Percentiles rank a stretch among this genome's conserved stretches.
phyloP scores from a whole-genome alignment of 2,113 vertebrate species.

The Vidua macroura region DNA sequence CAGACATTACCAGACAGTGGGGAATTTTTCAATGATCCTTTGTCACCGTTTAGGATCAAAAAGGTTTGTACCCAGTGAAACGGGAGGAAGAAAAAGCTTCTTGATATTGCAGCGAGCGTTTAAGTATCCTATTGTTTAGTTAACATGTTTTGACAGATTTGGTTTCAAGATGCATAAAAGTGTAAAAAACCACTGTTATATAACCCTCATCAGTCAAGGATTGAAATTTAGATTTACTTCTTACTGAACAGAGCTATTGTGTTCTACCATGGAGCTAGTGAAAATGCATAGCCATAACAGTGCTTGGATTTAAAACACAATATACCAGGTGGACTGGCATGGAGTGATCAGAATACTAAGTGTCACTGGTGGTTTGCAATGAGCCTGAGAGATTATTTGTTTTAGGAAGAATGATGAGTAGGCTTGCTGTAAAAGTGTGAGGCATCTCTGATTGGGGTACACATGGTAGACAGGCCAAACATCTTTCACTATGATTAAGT shows the following conservation, averaged over 20 bases:
- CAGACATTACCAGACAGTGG: neutral
- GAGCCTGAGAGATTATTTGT: constrained; percentile 21
- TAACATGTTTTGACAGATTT: constrained; percentile 35
- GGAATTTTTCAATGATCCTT: constrained; percentile 27
- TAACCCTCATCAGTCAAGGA: neutral
- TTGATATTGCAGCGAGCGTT: neutral
- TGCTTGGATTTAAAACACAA: neutral
- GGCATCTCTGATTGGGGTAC: neutral
- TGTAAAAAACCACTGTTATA: neutral
- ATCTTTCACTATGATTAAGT: constrained; percentile 26
- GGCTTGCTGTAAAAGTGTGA: neutral
- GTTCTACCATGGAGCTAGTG: neutral
- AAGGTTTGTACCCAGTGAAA: constrained; percentile 32
- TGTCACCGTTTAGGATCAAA: neutral
- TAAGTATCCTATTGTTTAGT: constrained; percentile 30
- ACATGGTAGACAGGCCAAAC: neutral
- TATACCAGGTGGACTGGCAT: neutral
- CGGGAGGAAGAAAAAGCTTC: constrained; percentile 14
- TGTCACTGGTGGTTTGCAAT: neutral
- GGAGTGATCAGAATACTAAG: neutral
- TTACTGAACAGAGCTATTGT: neutral
- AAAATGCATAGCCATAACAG: neutral
- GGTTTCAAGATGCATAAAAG: constrained; percentile 1
- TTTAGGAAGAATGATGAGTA: constrained; percentile 16
- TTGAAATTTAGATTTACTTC: constrained; percentile 37